Evolutionary conservation across 2,888 invertebrate species (phyloP), one percentile per base, ranked within the genome.

Genomic region (Trichacis sp.): DNA sequence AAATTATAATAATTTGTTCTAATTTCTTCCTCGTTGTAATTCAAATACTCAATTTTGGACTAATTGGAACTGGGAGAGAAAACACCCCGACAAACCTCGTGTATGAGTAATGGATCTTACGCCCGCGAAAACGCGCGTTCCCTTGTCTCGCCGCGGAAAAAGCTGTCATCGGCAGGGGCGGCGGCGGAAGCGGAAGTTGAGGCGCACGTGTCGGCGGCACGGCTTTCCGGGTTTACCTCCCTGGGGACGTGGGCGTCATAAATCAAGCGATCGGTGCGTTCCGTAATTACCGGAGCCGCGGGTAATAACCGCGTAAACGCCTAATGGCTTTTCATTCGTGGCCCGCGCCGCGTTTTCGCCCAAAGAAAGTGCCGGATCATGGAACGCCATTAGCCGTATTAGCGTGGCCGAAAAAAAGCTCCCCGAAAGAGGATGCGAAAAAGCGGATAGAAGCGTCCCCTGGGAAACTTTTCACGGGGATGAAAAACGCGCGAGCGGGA

Each of bases 221-320:
- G 9, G 57, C 24, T 43, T 51, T 43, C 55, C n/a, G n/a, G n/a
- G 24, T 24, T 8, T 24, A 3, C 8, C 24, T 24, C 14, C 2
- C 43, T 43, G n/a, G n/a, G n/a, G n/a, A n/a, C n/a, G n/a, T n/a
- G n/a, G 24, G 24, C 29, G 51, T 48, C 61, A 62, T 66, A 66
- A 66, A 66, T 62, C 66, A 66, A 55, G 58, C 61, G 48, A 61
- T 66, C 60, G 53, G 52, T 50, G 36, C 36, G 51, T 60, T 51
- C 42, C 53, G 53, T 65, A 65, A 65, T 60, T 57, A 60, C 57
- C 49, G 48, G 20, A 43, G 15, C 47, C 29, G 38, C 58, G 36
- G 55, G 64, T 65, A 65, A 65, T 65, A 64, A 64, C 64, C 64
- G 51, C 59, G 54, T 64, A 64, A 60, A 64, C 56, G 64, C 60